Evolutionary conservation across 2,888 invertebrate species (phyloP).

Genomic region (Xestia xanthographa): DNA sequence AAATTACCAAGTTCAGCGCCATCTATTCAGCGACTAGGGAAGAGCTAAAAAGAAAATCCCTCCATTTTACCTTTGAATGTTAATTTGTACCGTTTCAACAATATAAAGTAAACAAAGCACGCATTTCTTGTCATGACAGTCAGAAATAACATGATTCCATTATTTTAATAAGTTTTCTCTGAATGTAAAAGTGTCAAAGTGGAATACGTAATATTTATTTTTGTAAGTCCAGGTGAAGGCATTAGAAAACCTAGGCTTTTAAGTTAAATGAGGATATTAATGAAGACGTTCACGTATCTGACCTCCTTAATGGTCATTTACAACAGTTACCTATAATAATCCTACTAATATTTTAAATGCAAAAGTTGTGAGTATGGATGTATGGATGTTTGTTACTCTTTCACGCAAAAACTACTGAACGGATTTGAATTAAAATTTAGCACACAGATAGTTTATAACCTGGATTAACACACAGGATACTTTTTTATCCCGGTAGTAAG

Average conservation of each 20-base stretch:
- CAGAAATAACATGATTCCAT: conserved; percentile 14
- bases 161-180: neutral
- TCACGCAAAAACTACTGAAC: no score
- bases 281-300: neutral
- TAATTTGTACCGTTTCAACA: conserved; percentile 22
- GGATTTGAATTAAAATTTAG: no score
- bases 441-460: no score
- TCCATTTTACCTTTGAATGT: conserved; percentile 3
- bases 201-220: conserved; percentile 24
- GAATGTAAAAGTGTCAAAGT: conserved; percentile 5
- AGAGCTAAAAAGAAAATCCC: no score
- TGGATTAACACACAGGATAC: no score
- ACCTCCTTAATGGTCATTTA: conserved; percentile 3
- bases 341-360: no score
- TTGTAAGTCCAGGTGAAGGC: neutral
- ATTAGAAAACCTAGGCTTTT: conserved; percentile 8
- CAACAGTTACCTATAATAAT: neutral
- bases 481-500: no score
- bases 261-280: conserved; percentile 16
- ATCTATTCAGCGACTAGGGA: no score
- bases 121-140: neutral
- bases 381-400: no score
- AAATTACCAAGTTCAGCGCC: no score
- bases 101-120: conserved; percentile 3
- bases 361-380: no score